These are phyloP conservation scores for Apolygus lucorum DNA, from an alignment of 1,140 invertebrate genomes.

Conservation along the genomic window DNA sequence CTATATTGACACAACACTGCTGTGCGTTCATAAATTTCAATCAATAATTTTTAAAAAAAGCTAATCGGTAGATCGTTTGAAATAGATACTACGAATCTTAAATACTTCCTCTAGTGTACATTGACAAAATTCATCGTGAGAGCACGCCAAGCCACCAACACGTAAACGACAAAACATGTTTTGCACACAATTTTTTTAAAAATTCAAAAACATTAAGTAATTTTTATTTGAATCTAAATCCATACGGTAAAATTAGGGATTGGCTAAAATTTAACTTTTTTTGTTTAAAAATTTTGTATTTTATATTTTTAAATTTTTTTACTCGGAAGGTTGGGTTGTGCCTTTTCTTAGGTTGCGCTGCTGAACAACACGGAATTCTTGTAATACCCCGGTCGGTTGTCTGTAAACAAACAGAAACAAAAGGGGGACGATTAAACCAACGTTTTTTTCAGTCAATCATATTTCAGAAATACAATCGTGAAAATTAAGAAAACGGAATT, in stretches of 20 bases:
- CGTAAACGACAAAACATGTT: background rate
- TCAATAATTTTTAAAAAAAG: background rate
- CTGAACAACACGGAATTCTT: slow-evolving; percentile 78
- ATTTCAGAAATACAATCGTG: no score
- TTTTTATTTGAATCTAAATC: background rate
- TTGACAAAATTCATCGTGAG: background rate
- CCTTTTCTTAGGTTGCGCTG: slow-evolving; percentile 58
- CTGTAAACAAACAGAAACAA: slow-evolving; percentile 40
- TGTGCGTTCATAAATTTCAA: background rate
- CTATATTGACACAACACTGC: background rate
- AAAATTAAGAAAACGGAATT: no score
- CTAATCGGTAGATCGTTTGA: background rate
- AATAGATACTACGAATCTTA: background rate
- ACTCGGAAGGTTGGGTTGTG: background rate
- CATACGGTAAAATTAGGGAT: background rate
- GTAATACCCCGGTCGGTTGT: slow-evolving; percentile 60
- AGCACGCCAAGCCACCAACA: background rate
- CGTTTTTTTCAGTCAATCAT: no score
- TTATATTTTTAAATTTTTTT: slow-evolving; percentile 18
- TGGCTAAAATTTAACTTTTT: slow-evolving; percentile 1
- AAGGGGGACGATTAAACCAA: no score
- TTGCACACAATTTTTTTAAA: background rate
- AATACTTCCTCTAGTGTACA: background rate
- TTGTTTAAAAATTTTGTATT: background rate
- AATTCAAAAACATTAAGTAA: background rate